Percentiles rank a stretch among this genome's conserved stretches.
These are phyloP conservation scores for Meriones psammophilus DNA, from an alignment of 2,797 vertebrate species.

Conservation along the genomic window DNA sequence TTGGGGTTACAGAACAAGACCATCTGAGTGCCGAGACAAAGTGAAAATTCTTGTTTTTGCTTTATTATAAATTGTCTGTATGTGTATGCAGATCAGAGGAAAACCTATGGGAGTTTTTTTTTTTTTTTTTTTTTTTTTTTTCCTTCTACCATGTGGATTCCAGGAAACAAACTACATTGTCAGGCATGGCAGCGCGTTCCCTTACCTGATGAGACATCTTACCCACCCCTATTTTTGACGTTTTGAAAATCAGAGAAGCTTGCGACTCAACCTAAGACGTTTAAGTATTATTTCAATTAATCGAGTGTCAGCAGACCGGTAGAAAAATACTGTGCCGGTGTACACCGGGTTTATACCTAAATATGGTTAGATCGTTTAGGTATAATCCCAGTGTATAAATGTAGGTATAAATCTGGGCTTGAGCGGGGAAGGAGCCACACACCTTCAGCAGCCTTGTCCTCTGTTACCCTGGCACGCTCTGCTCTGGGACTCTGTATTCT, in stretches of 20 bases:
- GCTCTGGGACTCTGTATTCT: background rate
- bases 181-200: background rate
- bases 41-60: background rate
- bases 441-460: background rate
- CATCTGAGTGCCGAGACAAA: background rate
- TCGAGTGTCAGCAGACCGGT: background rate
- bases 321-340: background rate
- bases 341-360: background rate
- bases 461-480: background rate
- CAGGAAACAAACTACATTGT: background rate
- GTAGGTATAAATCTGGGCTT: background rate
- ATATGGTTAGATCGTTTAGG: background rate
- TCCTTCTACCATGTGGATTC: background rate
- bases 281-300: background rate
- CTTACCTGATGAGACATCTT: background rate
- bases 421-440: background rate
- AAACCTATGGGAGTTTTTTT: background rate
- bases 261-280: background rate
- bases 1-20: background rate
- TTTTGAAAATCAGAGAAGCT: background rate
- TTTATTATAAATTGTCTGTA: background rate
- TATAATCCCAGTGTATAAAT: background rate
- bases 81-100: background rate
- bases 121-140: background rate
- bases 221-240: background rate